Evolutionary conservation across 2,888 invertebrate species (phyloP).

Genomic region (Chalcis sispes): DNA sequence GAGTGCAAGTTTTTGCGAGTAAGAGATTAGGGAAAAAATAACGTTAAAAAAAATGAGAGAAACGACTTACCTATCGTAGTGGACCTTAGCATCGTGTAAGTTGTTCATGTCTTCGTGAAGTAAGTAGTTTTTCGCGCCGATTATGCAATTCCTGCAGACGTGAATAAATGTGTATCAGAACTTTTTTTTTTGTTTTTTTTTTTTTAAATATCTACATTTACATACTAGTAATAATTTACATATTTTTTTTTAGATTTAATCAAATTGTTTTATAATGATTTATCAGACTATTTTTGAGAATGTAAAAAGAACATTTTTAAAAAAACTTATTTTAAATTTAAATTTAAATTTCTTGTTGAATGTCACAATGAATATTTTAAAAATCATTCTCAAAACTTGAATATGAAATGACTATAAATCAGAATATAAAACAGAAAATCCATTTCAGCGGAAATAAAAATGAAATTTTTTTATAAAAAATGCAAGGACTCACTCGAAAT

Average conservation of each 20-base stretch:
- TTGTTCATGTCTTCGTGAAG: constrained; percentile 82
- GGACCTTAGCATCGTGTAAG: constrained; percentile 78
- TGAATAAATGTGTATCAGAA: background rate
- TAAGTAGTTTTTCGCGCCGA: constrained; percentile 82
- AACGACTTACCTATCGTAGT: constrained; percentile 77
- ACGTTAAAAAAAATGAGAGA: background rate
- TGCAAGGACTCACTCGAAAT: constrained; percentile 72
- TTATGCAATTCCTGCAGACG: constrained; percentile 75
- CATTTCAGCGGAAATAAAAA: background rate
- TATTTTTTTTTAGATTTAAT: no score
- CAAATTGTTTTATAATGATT: no score
- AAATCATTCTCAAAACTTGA: no score
- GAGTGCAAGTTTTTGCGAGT: constrained; percentile 2
- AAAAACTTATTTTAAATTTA: no score
- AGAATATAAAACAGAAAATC: background rate
- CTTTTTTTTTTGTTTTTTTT: background rate
- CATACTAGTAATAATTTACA: background rate
- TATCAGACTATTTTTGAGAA: no score
- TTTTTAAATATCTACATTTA: background rate
- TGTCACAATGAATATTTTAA: no score
- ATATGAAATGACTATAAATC: no score
- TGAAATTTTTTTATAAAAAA: background rate
- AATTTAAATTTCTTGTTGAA: no score
- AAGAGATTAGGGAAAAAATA: background rate
- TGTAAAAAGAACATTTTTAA: background rate